A percentile compares a stretch with the other conserved stretches of the same genome.
These are phyloP conservation scores for Archips crataeganus DNA, from an alignment of 2,888 invertebrate species.

Conservation along the genomic window DNA sequence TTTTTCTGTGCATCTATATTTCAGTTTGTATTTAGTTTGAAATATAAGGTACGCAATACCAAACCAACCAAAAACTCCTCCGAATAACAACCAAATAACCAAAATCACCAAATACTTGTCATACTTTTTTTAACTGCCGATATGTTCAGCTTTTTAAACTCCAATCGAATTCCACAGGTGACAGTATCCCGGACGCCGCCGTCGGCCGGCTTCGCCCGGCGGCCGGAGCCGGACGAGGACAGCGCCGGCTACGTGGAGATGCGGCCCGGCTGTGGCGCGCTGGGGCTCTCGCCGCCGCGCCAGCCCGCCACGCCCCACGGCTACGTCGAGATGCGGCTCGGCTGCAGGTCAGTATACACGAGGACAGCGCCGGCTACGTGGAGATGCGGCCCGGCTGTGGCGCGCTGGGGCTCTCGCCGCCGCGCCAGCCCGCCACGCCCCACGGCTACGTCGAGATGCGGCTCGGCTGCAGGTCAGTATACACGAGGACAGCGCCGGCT, in stretches of 20 bases:
- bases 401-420: neutral
- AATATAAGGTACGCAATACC: no score
- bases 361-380: constrained; percentile 64
- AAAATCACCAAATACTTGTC: no score
- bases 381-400: constrained; percentile 77
- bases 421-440: constrained; percentile 61
- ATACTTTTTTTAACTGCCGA: no score
- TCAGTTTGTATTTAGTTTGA: no score
- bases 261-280: constrained; percentile 78
- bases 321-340: constrained; percentile 88
- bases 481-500: constrained; percentile 45
- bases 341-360: constrained; percentile 48
- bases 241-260: constrained; percentile 87
- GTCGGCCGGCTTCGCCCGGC: constrained; percentile 54
- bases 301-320: constrained; percentile 79
- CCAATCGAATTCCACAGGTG: constrained; percentile 48
- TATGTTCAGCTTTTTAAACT: no score
- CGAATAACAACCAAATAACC: no score
- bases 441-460: constrained; percentile 77
- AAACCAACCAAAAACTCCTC: no score
- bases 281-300: constrained; percentile 45
- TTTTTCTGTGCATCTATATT: no score
- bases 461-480: constrained; percentile 47
- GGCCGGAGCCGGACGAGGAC: constrained; percentile 44
- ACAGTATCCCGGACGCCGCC: constrained; percentile 66